These are phyloP conservation scores for Corythaeola cristata DNA, from an alignment of 2,113 vertebrate genomes.

Conservation along the genomic window DNA sequence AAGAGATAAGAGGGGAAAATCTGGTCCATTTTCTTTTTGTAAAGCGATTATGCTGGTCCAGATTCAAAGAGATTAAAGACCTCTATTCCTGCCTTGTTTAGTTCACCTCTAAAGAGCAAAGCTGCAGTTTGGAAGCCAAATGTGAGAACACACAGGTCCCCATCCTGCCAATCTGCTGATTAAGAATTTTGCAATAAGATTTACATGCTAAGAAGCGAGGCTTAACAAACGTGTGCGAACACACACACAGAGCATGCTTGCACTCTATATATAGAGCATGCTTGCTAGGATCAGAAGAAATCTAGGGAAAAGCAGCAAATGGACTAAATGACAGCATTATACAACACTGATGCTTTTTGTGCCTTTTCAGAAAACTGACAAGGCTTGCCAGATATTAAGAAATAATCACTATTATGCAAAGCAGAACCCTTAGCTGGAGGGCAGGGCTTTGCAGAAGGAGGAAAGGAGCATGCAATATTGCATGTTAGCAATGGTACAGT, in stretches of 20 bases:
- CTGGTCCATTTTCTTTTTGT: not conserved
- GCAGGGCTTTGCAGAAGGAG: not conserved
- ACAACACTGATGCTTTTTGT: not conserved
- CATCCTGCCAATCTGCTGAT: not conserved
- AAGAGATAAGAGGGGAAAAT: slow-evolving; percentile 28
- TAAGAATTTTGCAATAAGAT: not conserved
- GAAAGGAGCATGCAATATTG: not conserved
- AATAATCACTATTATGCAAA: not conserved
- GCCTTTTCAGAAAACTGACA: not conserved
- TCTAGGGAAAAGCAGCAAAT: not conserved
- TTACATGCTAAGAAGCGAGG: not conserved
- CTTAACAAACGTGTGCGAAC: not conserved
- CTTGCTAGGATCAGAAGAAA: not conserved
- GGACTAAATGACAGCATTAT: not conserved
- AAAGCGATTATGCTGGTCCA: slow-evolving; percentile 32
- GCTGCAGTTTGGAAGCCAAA: not conserved
- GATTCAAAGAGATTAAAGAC: slow-evolving; percentile 24
- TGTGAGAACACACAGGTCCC: not conserved
- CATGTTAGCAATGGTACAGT: not conserved
- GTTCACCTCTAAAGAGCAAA: not conserved
- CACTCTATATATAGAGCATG: not conserved
- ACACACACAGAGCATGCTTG: not conserved
- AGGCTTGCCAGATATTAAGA: not conserved
- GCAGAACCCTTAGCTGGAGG: not conserved
- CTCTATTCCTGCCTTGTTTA: not conserved